These are phyloP conservation scores for Enteromius treurensis DNA, from an alignment of 2,797 vertebrate species.

Conservation along the genomic window DNA sequence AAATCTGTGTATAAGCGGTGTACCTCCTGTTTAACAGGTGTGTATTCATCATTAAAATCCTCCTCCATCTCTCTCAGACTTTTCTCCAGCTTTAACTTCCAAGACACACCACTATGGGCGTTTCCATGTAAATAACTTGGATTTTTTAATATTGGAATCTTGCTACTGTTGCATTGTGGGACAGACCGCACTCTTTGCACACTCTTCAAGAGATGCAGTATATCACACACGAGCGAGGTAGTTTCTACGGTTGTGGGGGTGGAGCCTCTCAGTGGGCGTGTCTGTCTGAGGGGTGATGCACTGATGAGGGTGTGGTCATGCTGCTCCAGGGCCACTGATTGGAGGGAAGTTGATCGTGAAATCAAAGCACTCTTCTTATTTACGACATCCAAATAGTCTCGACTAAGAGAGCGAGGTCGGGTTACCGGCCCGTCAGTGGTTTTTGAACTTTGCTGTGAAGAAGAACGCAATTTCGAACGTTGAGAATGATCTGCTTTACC, in stretches of 20 bases:
- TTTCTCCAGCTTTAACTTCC: slow-evolving; percentile 63
- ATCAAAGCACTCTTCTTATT: slow-evolving; percentile 64
- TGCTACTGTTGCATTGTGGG: slow-evolving; percentile 68
- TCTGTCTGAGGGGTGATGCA: slow-evolving; percentile 24
- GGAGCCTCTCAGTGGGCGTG: slow-evolving; percentile 43
- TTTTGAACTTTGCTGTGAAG: slow-evolving; percentile 41
- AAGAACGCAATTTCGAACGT: slow-evolving; percentile 27
- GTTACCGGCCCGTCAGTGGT: slow-evolving; percentile 32
- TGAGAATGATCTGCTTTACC: slow-evolving; percentile 50
- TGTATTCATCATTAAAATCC: slow-evolving; percentile 80
- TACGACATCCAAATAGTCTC: slow-evolving; percentile 72
- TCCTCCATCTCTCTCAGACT: slow-evolving; percentile 75
- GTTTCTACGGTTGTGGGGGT: slow-evolving; percentile 35
- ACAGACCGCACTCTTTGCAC: slow-evolving; percentile 66
- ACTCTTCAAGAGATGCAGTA: slow-evolving; percentile 73
- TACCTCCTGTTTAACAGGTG: slow-evolving; percentile 73
- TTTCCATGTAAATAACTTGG: slow-evolving; percentile 15
- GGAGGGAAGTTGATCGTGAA: slow-evolving; percentile 68
- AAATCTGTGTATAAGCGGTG: neutral
- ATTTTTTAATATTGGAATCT: slow-evolving; percentile 73
- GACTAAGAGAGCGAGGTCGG: slow-evolving; percentile 62
- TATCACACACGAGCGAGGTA: slow-evolving; percentile 71
- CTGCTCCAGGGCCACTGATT: slow-evolving; percentile 64
- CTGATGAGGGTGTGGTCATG: slow-evolving; percentile 60
- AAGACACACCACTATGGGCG: neutral